Percentiles rank a stretch among this genome's conserved stretches.
Conservation (phyloP, 1,140 invertebrate genomes). For the Drosophila pseudoananassae region DNA sequence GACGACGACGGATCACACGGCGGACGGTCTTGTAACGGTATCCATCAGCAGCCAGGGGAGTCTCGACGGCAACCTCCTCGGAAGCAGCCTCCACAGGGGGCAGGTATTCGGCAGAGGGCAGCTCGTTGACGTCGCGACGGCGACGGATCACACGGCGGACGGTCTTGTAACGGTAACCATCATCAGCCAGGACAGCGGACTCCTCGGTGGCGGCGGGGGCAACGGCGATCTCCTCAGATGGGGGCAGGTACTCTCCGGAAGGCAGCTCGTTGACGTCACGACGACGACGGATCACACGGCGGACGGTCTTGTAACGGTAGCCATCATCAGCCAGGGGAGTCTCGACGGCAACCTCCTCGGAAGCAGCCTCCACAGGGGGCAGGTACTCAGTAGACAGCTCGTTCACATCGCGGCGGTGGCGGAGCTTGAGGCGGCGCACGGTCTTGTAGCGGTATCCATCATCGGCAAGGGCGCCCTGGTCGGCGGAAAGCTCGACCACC, state of each 20-base stretch:
- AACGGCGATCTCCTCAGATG: constrained; percentile 31
- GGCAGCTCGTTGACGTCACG: constrained; percentile 66
- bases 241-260: constrained; percentile 62
- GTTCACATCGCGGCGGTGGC: constrained; percentile 73
- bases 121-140: constrained; percentile 64
- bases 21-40: constrained; percentile 63
- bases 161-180: constrained; percentile 72
- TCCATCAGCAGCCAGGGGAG: constrained; percentile 48
- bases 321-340: constrained; percentile 58
- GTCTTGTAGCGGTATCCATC: constrained; percentile 81
- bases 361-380: constrained; percentile 56
- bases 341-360: constrained; percentile 36
- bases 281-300: constrained; percentile 64
- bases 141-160: constrained; percentile 53
- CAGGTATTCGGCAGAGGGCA: constrained; percentile 55
- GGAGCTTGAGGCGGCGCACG: constrained; percentile 65
- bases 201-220: constrained; percentile 17
- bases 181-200: constrained; percentile 53
- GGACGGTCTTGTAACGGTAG: constrained; percentile 73
- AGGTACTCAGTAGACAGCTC: constrained; percentile 64
- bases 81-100: constrained; percentile 43
- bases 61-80: constrained; percentile 32
- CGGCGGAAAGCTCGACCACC: constrained; percentile 44
- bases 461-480: constrained; percentile 64
- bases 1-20: constrained; percentile 56